Evolutionary conservation across 2,113 vertebrate genomes (phyloP).

Genomic region (Tragelaphus scriptus): DNA sequence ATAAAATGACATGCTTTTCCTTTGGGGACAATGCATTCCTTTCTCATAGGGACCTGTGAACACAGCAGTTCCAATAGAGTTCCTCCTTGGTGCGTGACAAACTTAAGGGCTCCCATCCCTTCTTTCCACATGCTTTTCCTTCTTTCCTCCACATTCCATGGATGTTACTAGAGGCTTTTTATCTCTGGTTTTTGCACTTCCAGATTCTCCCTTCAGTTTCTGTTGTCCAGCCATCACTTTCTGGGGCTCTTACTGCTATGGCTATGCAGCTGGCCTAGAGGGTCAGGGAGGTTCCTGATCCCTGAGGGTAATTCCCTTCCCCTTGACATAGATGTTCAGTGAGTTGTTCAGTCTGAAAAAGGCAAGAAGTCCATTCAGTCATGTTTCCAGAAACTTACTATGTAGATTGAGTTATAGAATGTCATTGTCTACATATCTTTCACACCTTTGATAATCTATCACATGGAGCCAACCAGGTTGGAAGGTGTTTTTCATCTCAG

Average conservation of each 20-base stretch:
- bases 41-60: background rate
- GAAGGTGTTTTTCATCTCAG: background rate
- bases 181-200: background rate
- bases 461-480: background rate
- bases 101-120: fast-evolving
- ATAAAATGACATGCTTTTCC: background rate
- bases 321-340: background rate
- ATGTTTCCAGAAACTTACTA: background rate
- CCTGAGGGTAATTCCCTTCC: background rate
- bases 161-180: background rate
- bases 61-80: background rate
- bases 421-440: background rate
- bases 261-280: background rate
- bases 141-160: background rate
- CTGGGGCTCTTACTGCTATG: background rate
- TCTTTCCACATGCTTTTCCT: background rate
- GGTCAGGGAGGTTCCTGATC: background rate
- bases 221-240: background rate
- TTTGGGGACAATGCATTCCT: background rate
- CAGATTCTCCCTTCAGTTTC: background rate
- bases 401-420: background rate
- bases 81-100: background rate
- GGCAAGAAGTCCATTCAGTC: background rate
- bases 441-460: background rate
- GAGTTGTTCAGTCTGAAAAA: background rate